Base-by-base conservation (phyloP, 2,888 invertebrate species). In the Nymphalis urticae region DNA sequence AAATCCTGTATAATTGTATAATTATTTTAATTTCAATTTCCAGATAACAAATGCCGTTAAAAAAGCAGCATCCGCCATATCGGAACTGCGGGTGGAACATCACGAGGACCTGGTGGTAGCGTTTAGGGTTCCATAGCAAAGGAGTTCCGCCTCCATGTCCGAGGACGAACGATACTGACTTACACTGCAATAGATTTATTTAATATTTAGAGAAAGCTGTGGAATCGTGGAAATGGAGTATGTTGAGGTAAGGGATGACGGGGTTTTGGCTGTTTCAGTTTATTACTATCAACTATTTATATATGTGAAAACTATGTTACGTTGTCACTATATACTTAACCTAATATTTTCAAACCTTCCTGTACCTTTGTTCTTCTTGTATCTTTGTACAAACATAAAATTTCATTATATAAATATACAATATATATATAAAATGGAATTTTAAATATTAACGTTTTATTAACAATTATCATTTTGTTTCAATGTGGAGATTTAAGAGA, bases 21-120 rank as follows among this genome's bases (percentile, higher is more conserved):
- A 16, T 63, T 32, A 16, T 63, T 27, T 48, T 16, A 27, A 21
- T 50, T 53, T 62, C 21, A 48, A 36, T 9, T 78, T 77, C 0
- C 90, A 97, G 97, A 96, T 97, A 81, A 94, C 94, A 69, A 93
- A 92, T 72, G 94, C 95, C 64, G 93, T 97, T 51, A 94, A 94
- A 77, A 95, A 95, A 83, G 96, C 96, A 5, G 94, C 95, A 16
- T 89, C 93, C 47, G 97, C 97, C 62, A 93, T 97, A 72, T 94
- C 94, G 19, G 96, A 97, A 75, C 94, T 98, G n/a, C 95, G 95
- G 82, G 96, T 98, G 68, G 96, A 97, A 80, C 97, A 98, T 82
- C 97, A 96, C 84, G 98, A 98, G 85, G 97, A 97, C 79, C 89
- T 98, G 78, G 97, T 98, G 71, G 97, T 98, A 65, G 97, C 97